Percentiles rank a stretch among this genome's conserved stretches.
Evolutionary conservation across 2,113 vertebrate species (phyloP).

Genomic region (Erpornis zantholeuca): DNA sequence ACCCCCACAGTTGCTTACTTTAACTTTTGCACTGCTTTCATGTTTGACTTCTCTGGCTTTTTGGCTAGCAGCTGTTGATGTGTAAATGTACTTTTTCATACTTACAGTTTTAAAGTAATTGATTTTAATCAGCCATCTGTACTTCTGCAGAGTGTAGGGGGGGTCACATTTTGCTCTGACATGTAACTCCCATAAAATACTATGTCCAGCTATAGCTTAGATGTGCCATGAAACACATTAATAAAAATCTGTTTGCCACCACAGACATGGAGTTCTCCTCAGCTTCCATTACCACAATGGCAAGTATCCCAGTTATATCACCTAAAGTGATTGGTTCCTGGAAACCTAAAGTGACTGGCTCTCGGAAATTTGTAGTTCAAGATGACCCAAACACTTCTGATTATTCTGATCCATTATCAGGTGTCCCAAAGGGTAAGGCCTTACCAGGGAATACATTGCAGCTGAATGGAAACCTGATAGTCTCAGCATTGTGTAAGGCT

Average conservation of each 20-base stretch:
- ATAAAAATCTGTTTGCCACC: conserved; percentile 97
- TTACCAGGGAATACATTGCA: conserved; percentile 79
- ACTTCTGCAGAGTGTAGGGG: background rate
- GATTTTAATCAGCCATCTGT: conserved; percentile 15
- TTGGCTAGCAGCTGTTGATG: conserved; percentile 13
- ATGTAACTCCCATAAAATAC: conserved; percentile 25
- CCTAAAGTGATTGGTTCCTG: conserved; percentile 95
- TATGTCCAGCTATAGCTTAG: conserved; percentile 48
- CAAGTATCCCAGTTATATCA: conserved; percentile 92
- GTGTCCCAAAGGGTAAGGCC: conserved; percentile 98
- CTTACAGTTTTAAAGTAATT: conserved; percentile 17
- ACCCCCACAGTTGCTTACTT: conserved; percentile 24
- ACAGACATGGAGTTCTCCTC: conserved; percentile 97
- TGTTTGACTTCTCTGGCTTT: conserved; percentile 14
- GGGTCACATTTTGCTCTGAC: background rate
- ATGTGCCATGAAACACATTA: conserved; percentile 68
- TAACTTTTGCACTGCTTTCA: conserved; percentile 22
- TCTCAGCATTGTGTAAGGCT: conserved; percentile 24
- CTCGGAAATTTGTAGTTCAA: conserved; percentile 93
- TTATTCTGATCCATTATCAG: conserved; percentile 95
- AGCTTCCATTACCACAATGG: conserved; percentile 89
- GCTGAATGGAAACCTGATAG: conserved; percentile 86
- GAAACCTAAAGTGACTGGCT: conserved; percentile 95
- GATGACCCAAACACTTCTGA: conserved; percentile 95
- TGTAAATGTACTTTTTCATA: background rate